Conservation (phyloP, 2,888 invertebrate genomes). For the Lasioglossum figueresi region DNA sequence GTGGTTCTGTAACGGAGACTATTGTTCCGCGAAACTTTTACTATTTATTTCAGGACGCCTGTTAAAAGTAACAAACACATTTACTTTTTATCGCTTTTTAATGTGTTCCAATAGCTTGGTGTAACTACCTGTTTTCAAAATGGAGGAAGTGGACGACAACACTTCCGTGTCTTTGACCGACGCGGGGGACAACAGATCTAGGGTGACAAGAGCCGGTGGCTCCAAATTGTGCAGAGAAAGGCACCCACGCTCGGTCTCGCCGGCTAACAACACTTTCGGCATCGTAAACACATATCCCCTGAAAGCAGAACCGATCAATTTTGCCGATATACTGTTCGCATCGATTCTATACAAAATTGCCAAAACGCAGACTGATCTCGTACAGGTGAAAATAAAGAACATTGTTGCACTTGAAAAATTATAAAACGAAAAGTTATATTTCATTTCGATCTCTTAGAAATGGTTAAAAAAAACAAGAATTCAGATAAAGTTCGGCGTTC, state of each 20-base stretch:
- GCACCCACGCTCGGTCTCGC: constrained; percentile 79
- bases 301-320: constrained; percentile 39
- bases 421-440: neutral
- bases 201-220: constrained; percentile 77
- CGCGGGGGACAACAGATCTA: constrained; percentile 74
- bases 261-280: constrained; percentile 79
- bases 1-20: neutral
- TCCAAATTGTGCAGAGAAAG: constrained; percentile 81
- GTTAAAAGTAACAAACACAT: neutral
- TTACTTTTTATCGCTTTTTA: neutral
- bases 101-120: neutral
- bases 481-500: neutral
- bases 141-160: constrained; percentile 69
- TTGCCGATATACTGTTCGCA: neutral
- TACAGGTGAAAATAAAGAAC: neutral
- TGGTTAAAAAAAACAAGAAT: neutral
- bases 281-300: constrained; percentile 81
- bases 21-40: neutral
- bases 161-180: constrained; percentile 71
- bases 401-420: neutral
- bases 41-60: no score
- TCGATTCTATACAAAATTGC: neutral
- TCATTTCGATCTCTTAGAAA: neutral
- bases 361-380: neutral
- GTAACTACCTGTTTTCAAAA: constrained; percentile 74